Evolutionary conservation across 2,797 vertebrate genomes (phyloP).

Genomic region (Phrynocephalus guinanensis): DNA sequence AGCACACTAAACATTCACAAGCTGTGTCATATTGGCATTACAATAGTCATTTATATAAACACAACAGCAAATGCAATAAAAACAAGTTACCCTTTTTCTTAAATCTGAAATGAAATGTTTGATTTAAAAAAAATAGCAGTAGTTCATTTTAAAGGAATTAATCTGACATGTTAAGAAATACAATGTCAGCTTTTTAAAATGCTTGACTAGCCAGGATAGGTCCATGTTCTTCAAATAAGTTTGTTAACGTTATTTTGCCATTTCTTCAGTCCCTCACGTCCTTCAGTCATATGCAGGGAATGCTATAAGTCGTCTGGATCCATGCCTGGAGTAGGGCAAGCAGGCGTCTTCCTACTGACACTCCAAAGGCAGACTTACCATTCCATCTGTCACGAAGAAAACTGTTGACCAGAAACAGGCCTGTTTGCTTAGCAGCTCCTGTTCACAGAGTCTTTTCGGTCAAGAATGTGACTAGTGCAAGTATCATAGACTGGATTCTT

Average conservation of each 20-base stretch:
- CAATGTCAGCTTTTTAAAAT: conserved; percentile 78
- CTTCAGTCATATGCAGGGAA: conserved; percentile 73
- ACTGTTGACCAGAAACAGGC: conserved; percentile 61
- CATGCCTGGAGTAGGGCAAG: conserved; percentile 45
- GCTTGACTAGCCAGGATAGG: conserved; percentile 63
- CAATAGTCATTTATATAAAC: conserved; percentile 91
- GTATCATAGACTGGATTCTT: conserved; percentile 99
- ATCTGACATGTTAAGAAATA: conserved; percentile 81
- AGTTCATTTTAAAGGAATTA: conserved; percentile 85
- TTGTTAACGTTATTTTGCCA: conserved; percentile 57
- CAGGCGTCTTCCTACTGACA: conserved; percentile 52
- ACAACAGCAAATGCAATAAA: conserved; percentile 90
- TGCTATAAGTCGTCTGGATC: conserved; percentile 71
- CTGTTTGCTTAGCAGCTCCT: conserved; percentile 79
- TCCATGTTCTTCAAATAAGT: conserved; percentile 75
- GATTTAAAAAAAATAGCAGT: conserved; percentile 85
- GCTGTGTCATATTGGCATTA: conserved; percentile 98
- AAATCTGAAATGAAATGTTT: conserved; percentile 92
- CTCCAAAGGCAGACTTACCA: conserved; percentile 69
- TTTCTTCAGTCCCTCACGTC: conserved; percentile 53
- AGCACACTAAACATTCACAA: conserved; percentile 99
- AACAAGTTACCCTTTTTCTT: conserved; percentile 88
- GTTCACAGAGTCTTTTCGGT: conserved; percentile 76
- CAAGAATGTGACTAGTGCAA: conserved; percentile 71
- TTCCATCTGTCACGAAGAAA: conserved; percentile 51